Percentiles rank a stretch among this genome's conserved stretches.
Conservation (phyloP, 2,797 vertebrate genomes). For the Labroides dimidiatus region DNA sequence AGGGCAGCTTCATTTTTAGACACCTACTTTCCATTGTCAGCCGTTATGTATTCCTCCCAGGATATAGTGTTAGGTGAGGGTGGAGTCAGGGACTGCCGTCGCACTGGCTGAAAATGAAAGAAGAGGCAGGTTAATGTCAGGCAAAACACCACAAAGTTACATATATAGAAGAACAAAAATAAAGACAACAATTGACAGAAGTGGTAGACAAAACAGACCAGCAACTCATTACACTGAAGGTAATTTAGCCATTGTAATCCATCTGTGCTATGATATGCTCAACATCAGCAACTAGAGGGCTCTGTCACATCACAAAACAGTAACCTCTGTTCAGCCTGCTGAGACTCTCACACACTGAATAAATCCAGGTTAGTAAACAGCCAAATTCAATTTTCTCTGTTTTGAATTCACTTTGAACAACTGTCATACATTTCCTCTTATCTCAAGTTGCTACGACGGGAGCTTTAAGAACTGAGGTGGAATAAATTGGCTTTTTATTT, state of each 20-base stretch:
- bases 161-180: no score
- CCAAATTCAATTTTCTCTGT: no score
- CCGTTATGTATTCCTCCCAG: conserved; percentile 97
- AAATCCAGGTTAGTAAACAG: no score
- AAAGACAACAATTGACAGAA: not conserved
- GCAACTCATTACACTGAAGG: not conserved
- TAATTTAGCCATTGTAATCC: not conserved
- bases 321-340: not conserved
- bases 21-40: conserved; percentile 95
- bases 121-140: not conserved
- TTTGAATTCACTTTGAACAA: no score
- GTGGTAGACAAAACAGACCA: not conserved
- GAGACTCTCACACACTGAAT: no score
- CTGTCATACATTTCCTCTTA: not conserved
- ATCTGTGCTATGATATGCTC: not conserved
- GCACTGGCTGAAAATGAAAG: conserved; percentile 84
- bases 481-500: not conserved
- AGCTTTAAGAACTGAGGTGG: not conserved
- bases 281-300: conserved; percentile 57
- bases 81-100: conserved; percentile 93
- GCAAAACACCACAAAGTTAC: no score
- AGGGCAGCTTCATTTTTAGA: not conserved
- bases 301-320: not conserved
- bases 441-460: not conserved
- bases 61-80: conserved; percentile 94